phyloP scores from a whole-genome alignment of 2,888 invertebrate species.

The Hirudinaria manillensis region DNA sequence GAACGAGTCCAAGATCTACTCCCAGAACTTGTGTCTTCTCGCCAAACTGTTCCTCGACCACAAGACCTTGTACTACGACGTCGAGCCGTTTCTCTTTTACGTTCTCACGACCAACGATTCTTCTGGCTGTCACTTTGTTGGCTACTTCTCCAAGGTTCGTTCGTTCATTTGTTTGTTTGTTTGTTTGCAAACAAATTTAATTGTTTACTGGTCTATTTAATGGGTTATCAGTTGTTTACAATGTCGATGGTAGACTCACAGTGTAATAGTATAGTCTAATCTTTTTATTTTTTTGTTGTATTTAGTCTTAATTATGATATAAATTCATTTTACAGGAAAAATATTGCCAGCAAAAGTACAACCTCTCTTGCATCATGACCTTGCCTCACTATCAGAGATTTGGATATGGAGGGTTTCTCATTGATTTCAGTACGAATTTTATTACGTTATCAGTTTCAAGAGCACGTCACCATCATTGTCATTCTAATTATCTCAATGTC shows the following conservation, averaged over 20 bases:
- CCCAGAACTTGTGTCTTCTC: constrained; percentile 90
- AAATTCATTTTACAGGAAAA: constrained; percentile 65
- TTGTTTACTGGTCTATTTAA: neutral
- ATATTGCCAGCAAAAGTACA: constrained; percentile 94
- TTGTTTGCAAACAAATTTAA: neutral
- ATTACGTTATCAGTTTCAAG: neutral
- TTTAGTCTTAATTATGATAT: neutral
- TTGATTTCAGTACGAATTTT: constrained; percentile 80
- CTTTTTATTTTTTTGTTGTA: too few relatives aligned
- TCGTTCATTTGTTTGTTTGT: neutral
- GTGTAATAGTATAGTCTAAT: too few relatives aligned
- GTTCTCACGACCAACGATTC: constrained; percentile 89
- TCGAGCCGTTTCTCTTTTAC: constrained; percentile 96
- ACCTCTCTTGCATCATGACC: constrained; percentile 98
- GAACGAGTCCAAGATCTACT: constrained; percentile 62
- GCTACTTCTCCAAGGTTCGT: constrained; percentile 82
- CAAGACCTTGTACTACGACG: constrained; percentile 95
- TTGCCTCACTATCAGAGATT: constrained; percentile 96
- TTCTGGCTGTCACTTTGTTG: constrained; percentile 78
- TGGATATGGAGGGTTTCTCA: constrained; percentile 92
- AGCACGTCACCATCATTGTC: neutral
- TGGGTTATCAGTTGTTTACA: too few relatives aligned
- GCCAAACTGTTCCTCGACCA: constrained; percentile 98
- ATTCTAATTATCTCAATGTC: neutral
- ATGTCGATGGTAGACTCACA: too few relatives aligned